These are phyloP conservation scores for Disparrhopalites patrizii DNA, from an alignment of 2,888 invertebrate species.

Conservation along the genomic window DNA sequence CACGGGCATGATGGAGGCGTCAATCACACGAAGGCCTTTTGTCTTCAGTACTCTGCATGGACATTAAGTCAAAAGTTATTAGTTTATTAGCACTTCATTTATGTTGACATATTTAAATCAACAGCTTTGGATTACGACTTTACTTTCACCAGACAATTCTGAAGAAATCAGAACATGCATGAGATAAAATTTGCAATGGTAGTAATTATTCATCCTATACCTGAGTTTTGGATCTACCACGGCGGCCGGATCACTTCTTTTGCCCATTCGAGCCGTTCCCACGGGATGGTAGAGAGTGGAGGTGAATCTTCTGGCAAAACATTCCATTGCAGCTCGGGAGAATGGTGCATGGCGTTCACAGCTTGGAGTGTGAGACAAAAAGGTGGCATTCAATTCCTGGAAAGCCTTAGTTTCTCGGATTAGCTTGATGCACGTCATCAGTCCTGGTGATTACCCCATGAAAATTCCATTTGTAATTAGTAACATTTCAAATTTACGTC, in stretches of 20 bases:
- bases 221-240: constrained; percentile 29
- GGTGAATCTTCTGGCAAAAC: constrained; percentile 15
- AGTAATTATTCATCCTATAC: constrained; percentile 3
- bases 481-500: too few relatives aligned
- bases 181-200: constrained; percentile 1
- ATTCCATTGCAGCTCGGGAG: constrained; percentile 5
- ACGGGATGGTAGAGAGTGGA: constrained; percentile 24
- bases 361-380: constrained; percentile 6
- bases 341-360: constrained; percentile 7
- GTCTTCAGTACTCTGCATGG: constrained; percentile 19
- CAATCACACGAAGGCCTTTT: constrained; percentile 53
- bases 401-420: constrained; percentile 22
- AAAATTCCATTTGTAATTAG: too few relatives aligned
- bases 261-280: constrained; percentile 56
- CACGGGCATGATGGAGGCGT: constrained; percentile 48
- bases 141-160: too few relatives aligned
- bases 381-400: constrained; percentile 20
- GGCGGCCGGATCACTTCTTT: constrained; percentile 66
- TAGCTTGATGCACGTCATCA: constrained; percentile 18
- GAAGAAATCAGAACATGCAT: constrained; percentile 7
- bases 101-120: not conserved
- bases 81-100: not conserved
- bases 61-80: not conserved
- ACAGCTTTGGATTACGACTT: not conserved
- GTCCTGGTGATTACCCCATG: too few relatives aligned